These are phyloP conservation scores for Naja naja DNA, from an alignment of 2,113 vertebrate species.

Conservation along the genomic window DNA sequence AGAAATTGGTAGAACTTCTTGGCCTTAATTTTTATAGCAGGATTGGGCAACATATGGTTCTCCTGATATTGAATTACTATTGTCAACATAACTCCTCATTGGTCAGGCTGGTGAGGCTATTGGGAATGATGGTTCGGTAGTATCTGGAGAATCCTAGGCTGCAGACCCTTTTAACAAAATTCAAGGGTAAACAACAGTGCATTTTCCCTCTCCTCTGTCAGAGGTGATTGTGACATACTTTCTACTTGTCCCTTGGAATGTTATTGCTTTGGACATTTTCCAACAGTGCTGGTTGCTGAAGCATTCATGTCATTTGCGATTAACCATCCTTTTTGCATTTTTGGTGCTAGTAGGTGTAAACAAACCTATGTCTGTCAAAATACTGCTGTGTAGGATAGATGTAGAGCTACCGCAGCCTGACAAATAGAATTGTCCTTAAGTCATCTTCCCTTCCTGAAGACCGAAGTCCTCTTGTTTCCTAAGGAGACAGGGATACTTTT, in stretches of 20 bases:
- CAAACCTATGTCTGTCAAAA: constrained; percentile 30
- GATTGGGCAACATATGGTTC: not conserved
- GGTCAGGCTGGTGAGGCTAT: not conserved
- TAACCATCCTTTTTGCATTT: constrained; percentile 39
- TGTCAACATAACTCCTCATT: not conserved
- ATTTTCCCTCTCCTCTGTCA: not conserved
- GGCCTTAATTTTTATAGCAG: not conserved
- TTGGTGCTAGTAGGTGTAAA: constrained; percentile 31
- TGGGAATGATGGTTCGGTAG: not conserved
- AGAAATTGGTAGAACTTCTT: not conserved
- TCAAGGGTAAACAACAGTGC: not conserved
- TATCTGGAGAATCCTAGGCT: not conserved
- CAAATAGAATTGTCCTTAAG: constrained; percentile 37
- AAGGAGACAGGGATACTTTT: constrained; percentile 18
- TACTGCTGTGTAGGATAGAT: constrained; percentile 28
- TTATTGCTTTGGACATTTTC: constrained; percentile 39
- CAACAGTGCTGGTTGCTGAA: constrained; percentile 2
- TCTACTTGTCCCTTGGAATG: constrained; percentile 19
- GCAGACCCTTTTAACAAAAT: not conserved
- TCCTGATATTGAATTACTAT: not conserved
- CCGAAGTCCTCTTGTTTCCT: constrained; percentile 13
- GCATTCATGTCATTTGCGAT: constrained; percentile 28
- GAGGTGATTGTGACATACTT: not conserved
- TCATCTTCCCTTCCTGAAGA: constrained; percentile 6
- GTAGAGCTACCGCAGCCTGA: constrained; percentile 24